Base-by-base conservation (phyloP, 2,888 invertebrate genomes). In the Omphaloscelis lunosa region DNA sequence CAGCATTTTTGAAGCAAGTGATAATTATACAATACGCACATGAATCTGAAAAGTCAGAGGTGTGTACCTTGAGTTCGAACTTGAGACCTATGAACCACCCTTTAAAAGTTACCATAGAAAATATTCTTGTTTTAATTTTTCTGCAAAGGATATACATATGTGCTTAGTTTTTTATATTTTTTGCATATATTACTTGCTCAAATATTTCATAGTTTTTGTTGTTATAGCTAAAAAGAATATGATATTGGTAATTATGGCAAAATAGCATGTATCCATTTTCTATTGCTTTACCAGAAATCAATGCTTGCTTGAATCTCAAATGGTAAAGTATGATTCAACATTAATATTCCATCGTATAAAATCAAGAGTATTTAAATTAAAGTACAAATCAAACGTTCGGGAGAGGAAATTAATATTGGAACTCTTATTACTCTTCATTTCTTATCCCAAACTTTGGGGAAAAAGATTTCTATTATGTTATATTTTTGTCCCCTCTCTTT, bases 401-500 rank as follows among this genome's bases (percentile, higher is more conserved):
- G 23, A 61, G 27, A 71, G 62, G 59, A 82, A 82, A 82, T 86
- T 82, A 86, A 84, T 82, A 86, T 84, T 59, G 62, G 58, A 74
- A 61, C 51, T 82, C 81, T 17, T 72, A 63, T 69, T 75, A 82
- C 72, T 72, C 51, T 83, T 85, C 29, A 65, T 72, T 72, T 69
- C 27, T 63, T 62, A 53, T 74, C 23, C n/a, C n/a, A 34, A 62
- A 70, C 27, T 80, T 65, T 39, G n/a, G n/a, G 12, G 11, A 62
- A 62, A 69, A 70, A 34, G 17, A 53, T 66, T 51, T 80, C 6
- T 70, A 23, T 58, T 53, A 70, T 59, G 62, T 45, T 56, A 45
- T 5, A 41, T 51, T 69, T 72, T 34, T 15, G 51, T 51, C 4
- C 58, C n/a, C 23, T 62, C 45, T n/a, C 74, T 61, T 63, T n/a